These are phyloP conservation scores for Papilio polyxenes DNA, from an alignment of 1,140 invertebrate species.

Conservation along the genomic window DNA sequence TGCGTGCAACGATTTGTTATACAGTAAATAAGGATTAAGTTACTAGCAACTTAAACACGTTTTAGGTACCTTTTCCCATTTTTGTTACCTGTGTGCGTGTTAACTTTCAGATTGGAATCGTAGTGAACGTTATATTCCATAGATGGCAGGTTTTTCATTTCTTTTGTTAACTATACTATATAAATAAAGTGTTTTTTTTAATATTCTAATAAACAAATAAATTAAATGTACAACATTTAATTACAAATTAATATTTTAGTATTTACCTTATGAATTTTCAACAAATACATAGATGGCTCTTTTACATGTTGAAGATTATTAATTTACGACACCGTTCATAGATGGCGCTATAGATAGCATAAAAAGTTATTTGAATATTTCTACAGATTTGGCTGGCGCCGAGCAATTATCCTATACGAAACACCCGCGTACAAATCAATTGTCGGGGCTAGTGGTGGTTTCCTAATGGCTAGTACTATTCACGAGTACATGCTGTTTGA, in stretches of 20 bases:
- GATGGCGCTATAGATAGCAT: constrained; percentile 43
- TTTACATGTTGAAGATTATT: constrained; percentile 5
- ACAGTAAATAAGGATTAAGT: background rate
- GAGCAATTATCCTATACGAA: constrained; percentile 78
- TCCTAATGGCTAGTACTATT: constrained; percentile 62
- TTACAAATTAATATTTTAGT: background rate
- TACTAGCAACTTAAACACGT: background rate
- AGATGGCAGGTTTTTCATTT: background rate
- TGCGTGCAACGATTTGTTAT: background rate
- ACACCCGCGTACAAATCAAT: constrained; percentile 70
- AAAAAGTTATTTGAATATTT: constrained; percentile 39
- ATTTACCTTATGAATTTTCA: background rate
- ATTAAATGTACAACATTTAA: background rate
- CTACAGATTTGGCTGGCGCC: constrained; percentile 79
- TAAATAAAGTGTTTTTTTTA: background rate
- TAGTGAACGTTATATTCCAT: background rate
- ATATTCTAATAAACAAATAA: background rate
- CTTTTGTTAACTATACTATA: background rate
- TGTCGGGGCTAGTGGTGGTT: constrained; percentile 72
- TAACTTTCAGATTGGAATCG: background rate
- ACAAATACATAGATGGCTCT: constrained; percentile 42
- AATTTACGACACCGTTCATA: constrained; percentile 28
- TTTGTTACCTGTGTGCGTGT: background rate
- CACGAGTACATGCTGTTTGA: constrained; percentile 57
- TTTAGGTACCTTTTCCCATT: background rate